Conservation (phyloP, 1,140 invertebrate species). For the Tribolium castaneum region DNA sequence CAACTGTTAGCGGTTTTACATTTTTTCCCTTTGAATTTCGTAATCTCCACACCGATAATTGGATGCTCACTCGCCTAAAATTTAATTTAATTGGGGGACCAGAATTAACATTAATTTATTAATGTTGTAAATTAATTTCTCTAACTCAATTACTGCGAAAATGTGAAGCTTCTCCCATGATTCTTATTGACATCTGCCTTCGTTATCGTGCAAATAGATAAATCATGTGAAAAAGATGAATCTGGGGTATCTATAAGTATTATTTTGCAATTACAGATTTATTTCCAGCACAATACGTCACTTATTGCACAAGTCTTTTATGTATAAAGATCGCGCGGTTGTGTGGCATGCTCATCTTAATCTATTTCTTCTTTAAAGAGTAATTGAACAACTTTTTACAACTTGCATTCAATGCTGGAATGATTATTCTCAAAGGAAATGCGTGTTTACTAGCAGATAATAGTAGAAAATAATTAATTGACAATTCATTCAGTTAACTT, state of each 20-base stretch:
- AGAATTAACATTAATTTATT: neutral
- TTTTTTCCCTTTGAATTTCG: neutral
- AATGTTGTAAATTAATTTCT: no score
- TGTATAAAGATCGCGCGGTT: neutral
- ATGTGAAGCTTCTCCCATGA: neutral
- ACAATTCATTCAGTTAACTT: neutral
- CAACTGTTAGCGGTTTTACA: neutral
- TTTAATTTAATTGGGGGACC: neutral
- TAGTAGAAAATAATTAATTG: neutral
- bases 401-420: neutral
- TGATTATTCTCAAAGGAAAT: neutral
- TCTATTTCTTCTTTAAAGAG: neutral
- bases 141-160: no score
- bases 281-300: neutral
- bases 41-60: neutral
- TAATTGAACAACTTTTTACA: neutral
- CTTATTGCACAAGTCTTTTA: no score
- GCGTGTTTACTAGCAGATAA: neutral
- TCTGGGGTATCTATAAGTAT: neutral
- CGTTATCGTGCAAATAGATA: neutral
- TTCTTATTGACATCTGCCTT: neutral
- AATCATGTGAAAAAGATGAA: neutral
- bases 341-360: neutral
- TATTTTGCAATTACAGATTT: neutral
- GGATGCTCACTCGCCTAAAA: neutral